These are phyloP conservation scores for Dendrolimus pini DNA, from an alignment of 2,888 invertebrate genomes.

Conservation along the genomic window DNA sequence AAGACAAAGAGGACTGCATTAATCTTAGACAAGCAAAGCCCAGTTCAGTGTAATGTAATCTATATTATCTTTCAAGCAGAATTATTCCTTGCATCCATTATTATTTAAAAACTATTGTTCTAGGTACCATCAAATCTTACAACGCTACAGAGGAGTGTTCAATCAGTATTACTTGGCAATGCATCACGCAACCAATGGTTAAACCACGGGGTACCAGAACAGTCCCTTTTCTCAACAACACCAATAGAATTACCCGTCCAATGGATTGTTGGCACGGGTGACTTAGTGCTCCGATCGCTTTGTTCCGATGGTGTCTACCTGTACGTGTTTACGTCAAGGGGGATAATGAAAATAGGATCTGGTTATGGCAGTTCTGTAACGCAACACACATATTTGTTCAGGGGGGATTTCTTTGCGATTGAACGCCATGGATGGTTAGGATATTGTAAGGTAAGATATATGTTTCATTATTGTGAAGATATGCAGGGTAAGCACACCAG, in stretches of 20 bases:
- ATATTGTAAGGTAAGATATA: constrained; percentile 82
- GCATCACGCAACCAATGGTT: constrained; percentile 92
- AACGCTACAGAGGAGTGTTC: constrained; percentile 91
- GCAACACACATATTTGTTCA: constrained; percentile 92
- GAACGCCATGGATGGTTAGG: constrained; percentile 91
- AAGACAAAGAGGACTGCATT: too few relatives aligned
- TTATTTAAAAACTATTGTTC: constrained; percentile 12
- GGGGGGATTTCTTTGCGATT: constrained; percentile 86
- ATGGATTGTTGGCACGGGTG: constrained; percentile 43
- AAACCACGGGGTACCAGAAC: constrained; percentile 89
- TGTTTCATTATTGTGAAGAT: not conserved
- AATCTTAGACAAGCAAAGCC: too few relatives aligned
- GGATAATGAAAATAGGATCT: constrained; percentile 94
- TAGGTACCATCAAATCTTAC: constrained; percentile 91
- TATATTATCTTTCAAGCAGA: too few relatives aligned
- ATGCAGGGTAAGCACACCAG: too few relatives aligned
- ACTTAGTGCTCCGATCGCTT: constrained; percentile 76
- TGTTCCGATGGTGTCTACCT: constrained; percentile 94
- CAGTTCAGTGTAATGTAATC: too few relatives aligned
- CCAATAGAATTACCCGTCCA: constrained; percentile 61
- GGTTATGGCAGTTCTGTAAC: constrained; percentile 95
- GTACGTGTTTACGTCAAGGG: constrained; percentile 89
- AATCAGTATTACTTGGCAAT: constrained; percentile 90
- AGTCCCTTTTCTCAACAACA: constrained; percentile 83
- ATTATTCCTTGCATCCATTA: not conserved